Evolutionary conservation across 2,888 invertebrate genomes (phyloP), one percentile per base, ranked within the genome.

Genomic region (Octodonta nipae): DNA sequence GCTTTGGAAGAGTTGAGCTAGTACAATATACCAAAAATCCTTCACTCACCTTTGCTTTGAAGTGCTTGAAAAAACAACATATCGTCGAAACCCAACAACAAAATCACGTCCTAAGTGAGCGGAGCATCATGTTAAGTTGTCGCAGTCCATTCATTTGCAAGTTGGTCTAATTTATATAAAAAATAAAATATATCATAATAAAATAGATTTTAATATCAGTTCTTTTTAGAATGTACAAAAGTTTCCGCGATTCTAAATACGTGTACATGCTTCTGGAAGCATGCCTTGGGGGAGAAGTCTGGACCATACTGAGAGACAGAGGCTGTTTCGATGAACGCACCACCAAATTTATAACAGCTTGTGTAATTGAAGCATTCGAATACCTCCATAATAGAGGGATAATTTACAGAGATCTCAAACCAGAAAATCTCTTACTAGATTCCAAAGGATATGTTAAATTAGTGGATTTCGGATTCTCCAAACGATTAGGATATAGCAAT

Each of bases 71-170:
- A 55, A 80, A 80, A 56, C 70, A 73, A 46, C 78, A 78, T 51
- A 77, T 80, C 32, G 75, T 79, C 10, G 75, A 78, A 41, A 78
- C 78, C 0, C 69, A 77, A 43, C 79, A 80, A 51, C 78, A 80
- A 50, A 75, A 78, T 38, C 79, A 80, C 51, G 71, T 79, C 12
- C 75, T 71, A 53, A 75, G 74, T 26, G 80, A 80, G 55, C 73
- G 74, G 50, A 68, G 68, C 42, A 77, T 80, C 34, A 70, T 72
- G 69, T 62, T 81, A 68, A 68, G 73, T 47, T 75, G 76, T 38
- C 67, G 75, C 34, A 76, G 75, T 33, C 73, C 74, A 2, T 84
- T 83, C 54, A 77, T 84, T 41, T 77, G 78, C 58, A 74, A 76
- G 79, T 78, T 52, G 11, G 3, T 3, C 22, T 40, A 14, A 26